Evolutionary conservation across 2,113 vertebrate species (phyloP).

Genomic region (Bagarius yarrelli): DNA sequence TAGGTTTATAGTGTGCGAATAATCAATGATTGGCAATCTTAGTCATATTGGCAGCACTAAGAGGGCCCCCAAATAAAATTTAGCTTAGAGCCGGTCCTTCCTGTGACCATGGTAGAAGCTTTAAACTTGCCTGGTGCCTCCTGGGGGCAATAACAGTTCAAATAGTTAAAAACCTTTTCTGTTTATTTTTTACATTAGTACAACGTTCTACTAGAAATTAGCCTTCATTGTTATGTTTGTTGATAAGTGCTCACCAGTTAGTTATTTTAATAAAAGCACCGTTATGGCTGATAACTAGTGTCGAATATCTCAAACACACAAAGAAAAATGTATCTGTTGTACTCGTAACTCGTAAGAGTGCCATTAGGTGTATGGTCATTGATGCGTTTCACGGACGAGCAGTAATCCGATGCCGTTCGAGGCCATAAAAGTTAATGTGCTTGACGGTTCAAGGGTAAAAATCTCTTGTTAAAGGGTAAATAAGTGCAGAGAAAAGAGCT

Average conservation of each 20-base stretch:
- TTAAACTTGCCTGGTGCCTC: too few species aligned
- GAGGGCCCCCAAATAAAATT: too few species aligned
- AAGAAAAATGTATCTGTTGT: constrained; percentile 7
- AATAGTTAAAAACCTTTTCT: too few species aligned
- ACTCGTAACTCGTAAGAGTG: constrained; percentile 12
- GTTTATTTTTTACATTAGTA: too few species aligned
- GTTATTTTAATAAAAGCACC: background rate
- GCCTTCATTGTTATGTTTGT: background rate
- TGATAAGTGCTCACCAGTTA: background rate
- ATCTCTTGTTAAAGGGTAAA: constrained; percentile 64
- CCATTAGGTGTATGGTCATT: constrained; percentile 19
- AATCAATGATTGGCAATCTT: too few species aligned
- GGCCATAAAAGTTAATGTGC: constrained; percentile 64
- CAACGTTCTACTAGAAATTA: too few species aligned
- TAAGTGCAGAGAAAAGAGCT: constrained; percentile 60
- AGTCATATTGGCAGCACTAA: too few species aligned
- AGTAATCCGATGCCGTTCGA: constrained; percentile 65
- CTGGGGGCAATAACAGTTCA: too few species aligned
- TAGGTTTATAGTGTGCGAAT: too few species aligned
- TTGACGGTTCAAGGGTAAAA: constrained; percentile 50
- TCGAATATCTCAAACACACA: constrained; percentile 23
- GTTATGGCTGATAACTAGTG: background rate
- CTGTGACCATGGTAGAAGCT: too few species aligned
- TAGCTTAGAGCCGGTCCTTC: too few species aligned
- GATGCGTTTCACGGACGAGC: constrained; percentile 68